Percentiles rank a stretch among this genome's conserved stretches.
Conservation (phyloP, 2,797 vertebrate genomes). For the Enteromius treurensis region DNA sequence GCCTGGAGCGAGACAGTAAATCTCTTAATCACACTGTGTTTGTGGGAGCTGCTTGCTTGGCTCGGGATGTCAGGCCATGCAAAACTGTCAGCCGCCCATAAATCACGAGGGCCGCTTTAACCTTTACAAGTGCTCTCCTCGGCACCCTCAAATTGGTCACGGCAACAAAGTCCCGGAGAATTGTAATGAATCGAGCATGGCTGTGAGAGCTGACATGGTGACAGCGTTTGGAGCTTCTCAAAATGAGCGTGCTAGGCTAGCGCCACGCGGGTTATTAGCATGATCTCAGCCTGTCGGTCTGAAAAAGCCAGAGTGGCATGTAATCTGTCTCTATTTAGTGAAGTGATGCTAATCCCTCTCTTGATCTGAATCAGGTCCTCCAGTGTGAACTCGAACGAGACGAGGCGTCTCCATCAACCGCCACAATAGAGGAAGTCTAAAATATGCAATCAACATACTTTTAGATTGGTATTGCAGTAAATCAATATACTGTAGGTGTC, state of each 20-base stretch:
- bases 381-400: slow-evolving; percentile 27
- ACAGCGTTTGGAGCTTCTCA: slow-evolving; percentile 57
- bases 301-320: slow-evolving; percentile 45
- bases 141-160: slow-evolving; percentile 59
- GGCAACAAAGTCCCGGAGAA: slow-evolving; percentile 58
- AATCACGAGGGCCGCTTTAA: slow-evolving; percentile 60
- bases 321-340: slow-evolving; percentile 32
- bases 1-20: slow-evolving; percentile 57
- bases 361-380: slow-evolving; percentile 43
- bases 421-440: background rate
- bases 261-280: slow-evolving; percentile 51
- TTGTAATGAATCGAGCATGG: slow-evolving; percentile 57
- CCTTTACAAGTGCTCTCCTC: slow-evolving; percentile 60
- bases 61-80: slow-evolving; percentile 54
- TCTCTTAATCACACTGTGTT: slow-evolving; percentile 64
- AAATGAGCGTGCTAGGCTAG: slow-evolving; percentile 51
- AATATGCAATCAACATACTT: background rate
- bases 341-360: slow-evolving; percentile 36
- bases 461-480: background rate
- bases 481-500: slow-evolving; percentile 1
- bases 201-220: slow-evolving; percentile 57
- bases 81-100: slow-evolving; percentile 56
- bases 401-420: slow-evolving; percentile 3
- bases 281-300: slow-evolving; percentile 43
- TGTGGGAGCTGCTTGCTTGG: slow-evolving; percentile 58